Evolutionary conservation across 2,888 invertebrate genomes (phyloP).

Genomic region (Dolichomitus sp.): DNA sequence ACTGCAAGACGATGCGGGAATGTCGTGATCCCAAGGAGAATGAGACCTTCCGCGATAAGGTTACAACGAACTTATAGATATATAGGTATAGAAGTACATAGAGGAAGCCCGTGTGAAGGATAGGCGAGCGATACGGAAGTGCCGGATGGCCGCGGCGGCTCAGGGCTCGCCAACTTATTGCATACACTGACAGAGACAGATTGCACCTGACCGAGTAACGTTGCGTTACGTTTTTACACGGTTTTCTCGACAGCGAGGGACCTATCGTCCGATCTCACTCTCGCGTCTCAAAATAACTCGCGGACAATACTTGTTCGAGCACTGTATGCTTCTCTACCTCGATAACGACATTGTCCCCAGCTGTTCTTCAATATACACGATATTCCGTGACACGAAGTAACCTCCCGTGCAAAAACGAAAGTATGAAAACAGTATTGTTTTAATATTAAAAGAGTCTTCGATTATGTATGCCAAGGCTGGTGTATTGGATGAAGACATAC

Average conservation of each 20-base stretch:
- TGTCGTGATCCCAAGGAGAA: constrained; percentile 15
- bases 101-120: constrained; percentile 20
- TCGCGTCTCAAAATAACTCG: constrained; percentile 26
- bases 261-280: constrained; percentile 13
- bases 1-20: constrained; percentile 6
- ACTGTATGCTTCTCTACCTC: constrained; percentile 2
- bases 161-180: constrained; percentile 67
- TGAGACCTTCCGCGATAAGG: constrained; percentile 9
- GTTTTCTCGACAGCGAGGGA: constrained; percentile 12
- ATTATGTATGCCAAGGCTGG: no score
- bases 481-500: no score
- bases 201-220: constrained; percentile 76
- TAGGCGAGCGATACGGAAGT: constrained; percentile 29
- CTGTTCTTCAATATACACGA: constrained; percentile 15
- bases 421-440: no score
- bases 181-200: constrained; percentile 77
- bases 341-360: constrained; percentile 27
- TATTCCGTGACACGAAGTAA: constrained; percentile 11
- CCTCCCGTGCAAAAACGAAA: no score
- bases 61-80: not conserved
- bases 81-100: not conserved
- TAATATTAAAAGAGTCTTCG: no score
- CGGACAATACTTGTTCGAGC: constrained; percentile 18
- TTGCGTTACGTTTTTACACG: constrained; percentile 63
- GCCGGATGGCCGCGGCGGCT: constrained; percentile 13